Evolutionary conservation across 2,888 invertebrate genomes (phyloP), one percentile per base, ranked within the genome.

Genomic region (Helicoverpa assulta): DNA sequence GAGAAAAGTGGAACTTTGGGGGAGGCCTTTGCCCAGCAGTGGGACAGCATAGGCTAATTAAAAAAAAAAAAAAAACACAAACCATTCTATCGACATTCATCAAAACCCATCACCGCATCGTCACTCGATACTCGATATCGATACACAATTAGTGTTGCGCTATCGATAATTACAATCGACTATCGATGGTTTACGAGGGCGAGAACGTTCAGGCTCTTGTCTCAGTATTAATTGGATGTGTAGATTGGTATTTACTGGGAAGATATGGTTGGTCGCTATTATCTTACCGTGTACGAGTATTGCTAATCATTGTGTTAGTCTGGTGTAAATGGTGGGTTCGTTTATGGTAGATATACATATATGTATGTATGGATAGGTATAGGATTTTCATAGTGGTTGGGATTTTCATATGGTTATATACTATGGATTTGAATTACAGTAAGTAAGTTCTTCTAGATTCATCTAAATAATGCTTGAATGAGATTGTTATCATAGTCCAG

Each of bases 161-260:
- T 93, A 93, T 94, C 94, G 93, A 91, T 94, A 94, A 94, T 94
- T 94, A 92, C 91, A 84, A 94, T 94, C 94, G 88, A 86, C 70
- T 75, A 77, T 78, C 83, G 81, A 86, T 85, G 77, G 78, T 85
- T 79, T 79, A 81, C 83, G 82, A 80, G 83, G 76, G 79, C 71
- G 73, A 76, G 77, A 79, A 78, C 79, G 77, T 67, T 80, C 78
- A 73, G 26, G 62, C 81, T 76, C 82, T 80, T 84, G 83, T 81
- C 82, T 77, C 66, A 69, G 58, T 84, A 83, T 83, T 84, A 84
- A 83, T 84, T 83, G 83, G 84, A 80, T 72, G 83, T 84, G 82
- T 73, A 83, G 83, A 83, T 83, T 58, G 78, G 82, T 84, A 82
- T 84, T 83, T 82, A 82, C 82, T 61, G 73, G 66, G 64, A 79